These are phyloP conservation scores for Enteromius argenteus DNA, from an alignment of 2,797 vertebrate genomes.

Conservation along the genomic window DNA sequence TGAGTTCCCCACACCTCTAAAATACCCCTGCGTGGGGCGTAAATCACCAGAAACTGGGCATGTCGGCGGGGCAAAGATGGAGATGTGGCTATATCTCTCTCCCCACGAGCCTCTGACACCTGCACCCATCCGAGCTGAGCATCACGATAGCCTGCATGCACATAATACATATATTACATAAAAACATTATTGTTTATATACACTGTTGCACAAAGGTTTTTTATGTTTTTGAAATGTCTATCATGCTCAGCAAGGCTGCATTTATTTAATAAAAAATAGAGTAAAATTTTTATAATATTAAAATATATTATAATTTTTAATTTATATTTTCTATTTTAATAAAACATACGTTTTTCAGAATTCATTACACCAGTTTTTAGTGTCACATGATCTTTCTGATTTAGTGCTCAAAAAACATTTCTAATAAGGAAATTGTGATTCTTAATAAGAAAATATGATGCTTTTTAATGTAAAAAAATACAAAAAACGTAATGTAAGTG, in stretches of 20 bases:
- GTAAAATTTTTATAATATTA: neutral
- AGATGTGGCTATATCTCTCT: conserved; percentile 85
- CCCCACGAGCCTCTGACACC: conserved; percentile 88
- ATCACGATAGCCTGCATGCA: conserved; percentile 88
- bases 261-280: neutral
- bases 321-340: neutral
- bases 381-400: neutral
- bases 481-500: neutral
- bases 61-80: conserved; percentile 87
- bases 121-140: conserved; percentile 98
- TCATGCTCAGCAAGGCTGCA: neutral
- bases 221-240: neutral
- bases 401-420: neutral
- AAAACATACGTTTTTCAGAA: neutral
- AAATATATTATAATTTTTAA: neutral
- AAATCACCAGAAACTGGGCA: conserved; percentile 95
- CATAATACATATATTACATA: neutral
- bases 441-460: neutral
- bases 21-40: conserved; percentile 93
- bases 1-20: conserved; percentile 97
- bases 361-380: neutral
- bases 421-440: neutral
- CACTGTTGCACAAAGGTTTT: neutral
- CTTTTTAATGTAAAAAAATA: neutral
- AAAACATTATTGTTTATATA: neutral